These are phyloP conservation scores for Hylaeus anthracinus DNA, from an alignment of 1,140 invertebrate genomes.

Conservation along the genomic window DNA sequence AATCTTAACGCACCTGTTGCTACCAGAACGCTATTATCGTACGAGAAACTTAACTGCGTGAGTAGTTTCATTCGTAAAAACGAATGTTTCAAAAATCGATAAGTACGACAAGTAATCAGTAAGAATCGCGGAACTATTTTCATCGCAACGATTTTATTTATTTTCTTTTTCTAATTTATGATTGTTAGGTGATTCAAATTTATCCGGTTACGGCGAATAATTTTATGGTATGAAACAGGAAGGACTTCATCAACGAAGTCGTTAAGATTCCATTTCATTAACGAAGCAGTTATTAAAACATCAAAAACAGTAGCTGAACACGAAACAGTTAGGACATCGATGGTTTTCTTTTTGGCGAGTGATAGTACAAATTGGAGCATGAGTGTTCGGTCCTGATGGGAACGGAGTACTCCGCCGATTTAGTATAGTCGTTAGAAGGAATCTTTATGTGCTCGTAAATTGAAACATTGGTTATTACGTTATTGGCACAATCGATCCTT, in stretches of 20 bases:
- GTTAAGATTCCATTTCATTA: conserved; percentile 12
- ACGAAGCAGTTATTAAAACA: conserved; percentile 32
- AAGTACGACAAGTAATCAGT: no score
- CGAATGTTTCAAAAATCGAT: background rate
- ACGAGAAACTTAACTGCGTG: background rate
- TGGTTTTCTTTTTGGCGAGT: background rate
- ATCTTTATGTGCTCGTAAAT: no score
- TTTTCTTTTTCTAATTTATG: background rate
- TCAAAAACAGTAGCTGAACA: conserved; percentile 21
- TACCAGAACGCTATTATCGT: background rate
- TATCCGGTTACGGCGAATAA: background rate
- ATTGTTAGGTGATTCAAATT: background rate
- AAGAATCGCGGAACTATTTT: no score
- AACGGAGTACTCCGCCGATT: no score
- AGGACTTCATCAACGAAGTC: background rate
- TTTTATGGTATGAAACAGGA: background rate
- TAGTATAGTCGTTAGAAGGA: no score
- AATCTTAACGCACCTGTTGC: conserved; percentile 2
- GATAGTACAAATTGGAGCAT: background rate
- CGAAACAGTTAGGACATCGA: conserved; percentile 22
- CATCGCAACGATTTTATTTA: no score
- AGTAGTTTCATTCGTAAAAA: background rate
- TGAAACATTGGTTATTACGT: no score
- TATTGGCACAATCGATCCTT: no score
- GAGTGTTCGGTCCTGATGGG: no score